A percentile compares a stretch with the other conserved stretches of the same genome.
phyloP scores from a whole-genome alignment of 2,888 invertebrate species.

The Campoplex capitator region DNA sequence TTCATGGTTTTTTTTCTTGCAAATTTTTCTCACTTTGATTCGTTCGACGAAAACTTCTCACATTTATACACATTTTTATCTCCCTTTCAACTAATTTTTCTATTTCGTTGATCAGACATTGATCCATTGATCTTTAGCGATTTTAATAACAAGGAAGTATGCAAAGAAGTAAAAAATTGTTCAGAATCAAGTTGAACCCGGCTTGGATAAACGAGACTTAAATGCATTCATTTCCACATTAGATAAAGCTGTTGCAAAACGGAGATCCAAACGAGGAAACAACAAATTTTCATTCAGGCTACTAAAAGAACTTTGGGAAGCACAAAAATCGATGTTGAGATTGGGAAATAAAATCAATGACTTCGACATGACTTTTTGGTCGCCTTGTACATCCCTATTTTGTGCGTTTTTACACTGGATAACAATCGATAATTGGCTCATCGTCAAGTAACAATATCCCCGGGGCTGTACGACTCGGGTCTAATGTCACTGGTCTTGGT shows the following conservation, averaged over 20 bases:
- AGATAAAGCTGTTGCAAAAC: neutral
- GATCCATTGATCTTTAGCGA: too few relatives aligned
- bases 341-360: neutral
- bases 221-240: neutral
- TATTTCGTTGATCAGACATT: too few relatives aligned
- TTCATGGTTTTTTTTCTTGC: too few relatives aligned
- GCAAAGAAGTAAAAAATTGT: too few relatives aligned
- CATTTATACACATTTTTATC: too few relatives aligned
- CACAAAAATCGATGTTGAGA: neutral
- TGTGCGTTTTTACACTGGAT: neutral
- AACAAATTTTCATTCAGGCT: neutral
- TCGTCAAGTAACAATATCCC: neutral
- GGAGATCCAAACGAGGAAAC: neutral
- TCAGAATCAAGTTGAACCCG: too few relatives aligned
- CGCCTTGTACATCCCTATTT: neutral
- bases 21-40: too few relatives aligned
- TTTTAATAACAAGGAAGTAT: too few relatives aligned
- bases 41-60: too few relatives aligned
- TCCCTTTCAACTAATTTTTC: too few relatives aligned
- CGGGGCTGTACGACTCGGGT: neutral
- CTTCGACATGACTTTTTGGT: neutral
- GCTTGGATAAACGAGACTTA: too few relatives aligned
- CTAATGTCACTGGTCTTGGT: neutral
- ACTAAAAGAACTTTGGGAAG: neutral
- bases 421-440: neutral